phyloP scores from a whole-genome alignment of 1,140 invertebrate species.

The Hesperophylax magnus region DNA sequence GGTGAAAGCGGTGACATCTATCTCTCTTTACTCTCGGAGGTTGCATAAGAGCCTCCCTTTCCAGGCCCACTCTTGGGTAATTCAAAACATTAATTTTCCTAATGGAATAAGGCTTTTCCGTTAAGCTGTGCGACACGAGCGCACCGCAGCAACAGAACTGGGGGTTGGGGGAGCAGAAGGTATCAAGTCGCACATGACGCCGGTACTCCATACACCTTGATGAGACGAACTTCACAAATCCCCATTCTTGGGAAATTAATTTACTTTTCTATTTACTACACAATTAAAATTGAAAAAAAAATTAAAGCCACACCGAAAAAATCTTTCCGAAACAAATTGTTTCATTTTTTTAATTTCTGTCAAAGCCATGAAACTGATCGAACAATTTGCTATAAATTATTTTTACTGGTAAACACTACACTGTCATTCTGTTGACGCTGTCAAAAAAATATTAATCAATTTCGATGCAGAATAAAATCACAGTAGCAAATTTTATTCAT shows the following conservation, averaged over 20 bases:
- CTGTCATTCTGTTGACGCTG: background rate
- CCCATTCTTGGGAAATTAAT: too few relatives aligned
- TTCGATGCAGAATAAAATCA: background rate
- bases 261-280: too few relatives aligned
- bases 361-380: background rate
- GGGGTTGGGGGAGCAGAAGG: background rate
- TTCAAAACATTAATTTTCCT: constrained; percentile 70
- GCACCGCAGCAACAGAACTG: constrained; percentile 49
- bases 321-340: too few relatives aligned
- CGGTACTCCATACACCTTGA: too few relatives aligned
- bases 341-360: background rate
- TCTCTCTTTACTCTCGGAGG: constrained; percentile 35
- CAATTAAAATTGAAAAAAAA: too few relatives aligned
- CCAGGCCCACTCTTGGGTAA: constrained; percentile 56
- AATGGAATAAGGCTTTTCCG: constrained; percentile 67
- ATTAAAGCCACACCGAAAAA: too few relatives aligned
- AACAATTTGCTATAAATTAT: background rate
- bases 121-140: constrained; percentile 63
- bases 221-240: too few relatives aligned
- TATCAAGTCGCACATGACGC: constrained; percentile 20
- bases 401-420: background rate
- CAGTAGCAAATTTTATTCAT: constrained; percentile 19
- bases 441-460: constrained; percentile 8
- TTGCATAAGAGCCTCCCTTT: constrained; percentile 45
- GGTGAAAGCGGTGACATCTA: constrained; percentile 48